Evolutionary conservation across 2,797 vertebrate genomes (phyloP), one percentile per base, ranked within the genome.

Genomic region (Leuciscus waleckii): DNA sequence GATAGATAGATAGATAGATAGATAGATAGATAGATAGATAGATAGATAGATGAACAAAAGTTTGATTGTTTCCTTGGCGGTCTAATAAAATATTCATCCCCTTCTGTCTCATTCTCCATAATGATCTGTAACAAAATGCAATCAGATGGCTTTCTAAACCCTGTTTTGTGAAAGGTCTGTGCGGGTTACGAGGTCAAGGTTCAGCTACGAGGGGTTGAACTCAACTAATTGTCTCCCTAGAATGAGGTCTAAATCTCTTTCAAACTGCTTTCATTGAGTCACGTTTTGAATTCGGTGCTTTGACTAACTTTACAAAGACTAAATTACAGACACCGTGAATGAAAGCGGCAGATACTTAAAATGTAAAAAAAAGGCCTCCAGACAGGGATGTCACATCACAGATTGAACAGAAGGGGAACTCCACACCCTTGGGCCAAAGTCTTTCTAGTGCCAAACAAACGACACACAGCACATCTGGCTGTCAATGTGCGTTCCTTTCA

Each of bases 91-190:
- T 85, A 88, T 90, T 88, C 86, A 87, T 87, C 51, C 58, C 77
- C 79, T 84, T 83, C 81, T 41, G 41, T 74, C 76, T 82, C 63
- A 79, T 71, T 70, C 84, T 26, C 35, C 29, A 37, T 81, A 88
- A 41, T 67, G 19, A 56, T 74, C 73, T 63, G 54, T 69, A 84
- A 86, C 84, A 87, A 81, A 90, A 88, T 86, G 87, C 89, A 88
- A 86, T 90, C 89, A 90, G 86, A 87, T 90, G 87, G 78, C 68
- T 67, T 83, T 86, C 16, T 87, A 90, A 88, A 88, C 87, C 86
- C 54, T 21, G 81, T 79, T 87, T 87, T 90, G 84, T 90, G 49
- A 39, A 41, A 29, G 65, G 41, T 63, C 39, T 41, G 23, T 10
- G 5, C 3, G 54, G 84, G 70, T 79, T 76, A 75, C 19, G 80